phyloP scores from a whole-genome alignment of 2,113 vertebrate species.

The Eurypyga helias region DNA sequence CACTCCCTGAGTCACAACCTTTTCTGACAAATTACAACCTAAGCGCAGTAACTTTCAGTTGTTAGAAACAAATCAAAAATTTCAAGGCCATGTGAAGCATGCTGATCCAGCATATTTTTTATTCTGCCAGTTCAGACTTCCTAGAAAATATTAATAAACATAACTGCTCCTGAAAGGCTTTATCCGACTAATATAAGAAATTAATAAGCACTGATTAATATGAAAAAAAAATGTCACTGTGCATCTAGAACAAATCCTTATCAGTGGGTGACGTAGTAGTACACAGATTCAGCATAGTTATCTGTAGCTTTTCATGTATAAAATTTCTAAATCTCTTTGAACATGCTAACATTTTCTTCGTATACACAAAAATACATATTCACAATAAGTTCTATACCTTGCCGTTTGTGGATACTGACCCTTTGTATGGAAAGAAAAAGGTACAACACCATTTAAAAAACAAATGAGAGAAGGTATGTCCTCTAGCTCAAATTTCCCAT shows the following conservation, averaged over 20 bases:
- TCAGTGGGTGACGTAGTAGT: not conserved
- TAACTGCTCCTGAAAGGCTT: not conserved
- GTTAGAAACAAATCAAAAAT: not conserved
- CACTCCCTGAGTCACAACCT: not conserved
- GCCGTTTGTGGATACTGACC: not conserved
- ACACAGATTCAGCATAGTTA: not conserved
- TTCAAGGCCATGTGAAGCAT: not conserved
- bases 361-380: not conserved
- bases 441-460: not conserved
- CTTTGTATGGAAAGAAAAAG: not conserved
- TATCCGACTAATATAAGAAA: not conserved
- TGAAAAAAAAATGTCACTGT: not conserved
- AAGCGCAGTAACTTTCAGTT: not conserved
- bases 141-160: not conserved
- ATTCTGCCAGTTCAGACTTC: not conserved
- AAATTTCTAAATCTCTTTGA: not conserved
- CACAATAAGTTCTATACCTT: not conserved
- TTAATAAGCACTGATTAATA: not conserved
- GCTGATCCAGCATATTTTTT: not conserved
- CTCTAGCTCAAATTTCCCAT: not conserved
- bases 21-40: not conserved
- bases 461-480: not conserved
- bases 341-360: not conserved
- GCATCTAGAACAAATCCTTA: not conserved
- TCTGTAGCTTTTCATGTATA: not conserved